Conservation (phyloP, 2,888 invertebrate genomes). For the Calephelis perditalis region DNA sequence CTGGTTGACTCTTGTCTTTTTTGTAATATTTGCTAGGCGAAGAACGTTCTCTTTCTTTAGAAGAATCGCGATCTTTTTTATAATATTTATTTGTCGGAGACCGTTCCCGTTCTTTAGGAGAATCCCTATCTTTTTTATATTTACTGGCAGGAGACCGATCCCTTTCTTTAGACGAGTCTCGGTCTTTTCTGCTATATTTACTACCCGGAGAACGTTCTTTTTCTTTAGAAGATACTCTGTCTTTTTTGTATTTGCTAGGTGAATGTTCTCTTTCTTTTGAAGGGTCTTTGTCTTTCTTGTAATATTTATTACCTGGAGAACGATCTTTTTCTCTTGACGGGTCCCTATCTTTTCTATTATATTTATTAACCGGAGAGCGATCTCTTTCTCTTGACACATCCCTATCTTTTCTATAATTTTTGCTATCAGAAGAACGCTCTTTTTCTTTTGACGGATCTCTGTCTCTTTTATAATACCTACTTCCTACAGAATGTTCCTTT, state of each 20-base stretch:
- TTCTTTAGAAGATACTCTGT: neutral
- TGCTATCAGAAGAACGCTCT: slow-evolving; percentile 15
- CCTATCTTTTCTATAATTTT: slow-evolving; percentile 7
- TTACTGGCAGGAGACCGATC: neutral
- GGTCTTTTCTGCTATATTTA: slow-evolving; percentile 31
- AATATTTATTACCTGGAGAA: neutral
- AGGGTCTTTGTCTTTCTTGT: slow-evolving; percentile 19
- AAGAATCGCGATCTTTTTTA: neutral
- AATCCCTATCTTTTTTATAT: slow-evolving; percentile 17
- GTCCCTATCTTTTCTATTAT: slow-evolving; percentile 1
- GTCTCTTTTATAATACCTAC: slow-evolving; percentile 16
- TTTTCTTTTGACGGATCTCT: slow-evolving; percentile 17
- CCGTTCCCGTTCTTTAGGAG: slow-evolving; percentile 2
- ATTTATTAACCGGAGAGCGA: slow-evolving; percentile 9
- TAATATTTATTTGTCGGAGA: slow-evolving; percentile 16
- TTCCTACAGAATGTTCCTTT: slow-evolving; percentile 5
- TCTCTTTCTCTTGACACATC: slow-evolving; percentile 10
- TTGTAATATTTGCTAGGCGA: slow-evolving; percentile 13
- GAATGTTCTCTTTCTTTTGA: slow-evolving; percentile 13
- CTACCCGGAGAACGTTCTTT: neutral
- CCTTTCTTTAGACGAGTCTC: slow-evolving; percentile 1
- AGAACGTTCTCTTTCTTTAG: neutral
- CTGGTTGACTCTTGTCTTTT: slow-evolving; percentile 39
- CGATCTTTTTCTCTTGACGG: neutral
- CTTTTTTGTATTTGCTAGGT: slow-evolving; percentile 8